Percentiles rank a stretch among this genome's conserved stretches.
These are phyloP conservation scores for Nipponia nippon DNA, from an alignment of 2,113 vertebrate species.

Conservation along the genomic window DNA sequence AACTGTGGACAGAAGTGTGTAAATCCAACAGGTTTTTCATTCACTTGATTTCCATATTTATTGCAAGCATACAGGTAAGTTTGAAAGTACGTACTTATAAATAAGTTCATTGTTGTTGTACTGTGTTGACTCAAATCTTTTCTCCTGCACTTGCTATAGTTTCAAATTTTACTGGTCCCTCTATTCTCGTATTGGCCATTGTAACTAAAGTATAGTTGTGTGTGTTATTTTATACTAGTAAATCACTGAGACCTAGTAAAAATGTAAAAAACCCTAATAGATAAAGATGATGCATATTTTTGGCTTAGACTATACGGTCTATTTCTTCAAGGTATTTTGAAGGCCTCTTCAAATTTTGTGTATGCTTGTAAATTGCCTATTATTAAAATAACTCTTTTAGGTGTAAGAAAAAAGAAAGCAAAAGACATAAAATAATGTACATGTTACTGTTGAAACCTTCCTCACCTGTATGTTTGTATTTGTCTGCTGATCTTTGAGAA, in stretches of 20 bases:
- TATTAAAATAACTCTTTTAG: background rate
- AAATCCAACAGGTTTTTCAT: constrained; percentile 5
- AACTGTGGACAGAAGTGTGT: background rate
- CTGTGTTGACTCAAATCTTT: background rate
- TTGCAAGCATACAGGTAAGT: background rate
- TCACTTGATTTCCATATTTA: constrained; percentile 13
- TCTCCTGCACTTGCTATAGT: background rate
- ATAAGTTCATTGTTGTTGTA: background rate
- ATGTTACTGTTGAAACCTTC: background rate
- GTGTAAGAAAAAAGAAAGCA: background rate
- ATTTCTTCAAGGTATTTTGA: constrained; percentile 9
- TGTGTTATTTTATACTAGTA: background rate
- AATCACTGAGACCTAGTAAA: background rate
- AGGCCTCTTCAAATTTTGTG: background rate
- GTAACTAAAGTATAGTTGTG: background rate
- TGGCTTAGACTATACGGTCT: background rate
- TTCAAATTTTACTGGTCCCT: background rate
- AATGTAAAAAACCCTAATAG: background rate
- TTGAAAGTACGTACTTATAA: background rate
- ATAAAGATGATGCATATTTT: background rate
- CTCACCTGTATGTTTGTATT: background rate
- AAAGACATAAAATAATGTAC: background rate
- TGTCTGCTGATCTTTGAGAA: background rate
- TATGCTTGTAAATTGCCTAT: background rate
- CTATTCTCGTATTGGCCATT: background rate